These are phyloP conservation scores for Drosophila anomelani DNA, from an alignment of 2,888 invertebrate species.

Conservation along the genomic window DNA sequence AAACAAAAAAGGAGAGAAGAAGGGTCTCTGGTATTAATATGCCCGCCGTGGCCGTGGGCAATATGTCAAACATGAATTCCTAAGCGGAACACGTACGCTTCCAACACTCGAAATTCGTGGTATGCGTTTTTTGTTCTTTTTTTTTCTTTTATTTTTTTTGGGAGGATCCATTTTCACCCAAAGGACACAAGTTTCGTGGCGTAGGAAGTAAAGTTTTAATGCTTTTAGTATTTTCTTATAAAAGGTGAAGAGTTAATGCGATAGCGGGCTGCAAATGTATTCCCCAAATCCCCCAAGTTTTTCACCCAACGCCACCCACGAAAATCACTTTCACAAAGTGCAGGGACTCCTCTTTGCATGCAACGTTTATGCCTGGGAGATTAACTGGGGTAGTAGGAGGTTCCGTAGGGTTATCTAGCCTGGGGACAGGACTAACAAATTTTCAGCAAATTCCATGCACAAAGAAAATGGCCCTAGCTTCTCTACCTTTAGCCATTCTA, in stretches of 20 bases:
- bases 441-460: constrained; percentile 80
- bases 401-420: constrained; percentile 70
- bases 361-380: constrained; percentile 49
- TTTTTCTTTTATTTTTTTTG: background rate
- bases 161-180: constrained; percentile 39
- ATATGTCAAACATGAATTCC: constrained; percentile 76
- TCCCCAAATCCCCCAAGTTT: constrained; percentile 63
- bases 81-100: constrained; percentile 75
- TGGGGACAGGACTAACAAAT: constrained; percentile 79
- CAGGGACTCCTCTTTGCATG: constrained; percentile 47
- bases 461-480: constrained; percentile 58
- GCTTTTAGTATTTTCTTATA: constrained; percentile 49
- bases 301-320: constrained; percentile 34
- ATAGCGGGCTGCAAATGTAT: constrained; percentile 53
- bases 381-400: constrained; percentile 13
- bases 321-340: constrained; percentile 76
- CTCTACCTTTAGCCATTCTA: constrained; percentile 67
- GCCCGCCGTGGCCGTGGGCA: constrained; percentile 67
- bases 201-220: constrained; percentile 62
- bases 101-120: constrained; percentile 71
- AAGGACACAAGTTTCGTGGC: constrained; percentile 50
- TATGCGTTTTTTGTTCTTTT: constrained; percentile 47
- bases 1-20: background rate
- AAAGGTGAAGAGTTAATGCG: constrained; percentile 68
- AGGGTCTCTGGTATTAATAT: constrained; percentile 64